A percentile compares a stretch with the other conserved stretches of the same genome.
Evolutionary conservation across 2,888 invertebrate species (phyloP).

Genomic region (Drosophila ezoana): DNA sequence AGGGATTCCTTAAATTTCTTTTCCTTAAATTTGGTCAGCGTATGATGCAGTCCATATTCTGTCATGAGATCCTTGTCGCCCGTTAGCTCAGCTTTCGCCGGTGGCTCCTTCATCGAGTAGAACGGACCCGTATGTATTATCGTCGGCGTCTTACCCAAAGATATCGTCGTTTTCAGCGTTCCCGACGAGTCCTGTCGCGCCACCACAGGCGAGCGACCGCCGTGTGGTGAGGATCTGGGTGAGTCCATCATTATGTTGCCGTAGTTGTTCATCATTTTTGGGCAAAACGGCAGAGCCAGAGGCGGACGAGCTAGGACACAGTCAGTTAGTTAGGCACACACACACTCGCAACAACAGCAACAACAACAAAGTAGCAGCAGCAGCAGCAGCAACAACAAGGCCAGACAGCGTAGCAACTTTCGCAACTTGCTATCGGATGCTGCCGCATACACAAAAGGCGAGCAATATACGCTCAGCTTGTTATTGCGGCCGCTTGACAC

Average conservation of each 20-base stretch:
- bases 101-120: conserved; percentile 98
- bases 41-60: conserved; percentile 97
- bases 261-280: conserved; percentile 83
- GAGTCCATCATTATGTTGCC: conserved; percentile 95
- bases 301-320: conserved; percentile 1
- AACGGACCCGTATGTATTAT: conserved; percentile 99
- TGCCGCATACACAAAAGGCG: conserved; percentile 50
- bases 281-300: conserved; percentile 7
- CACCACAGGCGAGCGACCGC: conserved; percentile 97
- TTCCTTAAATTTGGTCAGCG: conserved; percentile 98
- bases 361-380: conserved; percentile 23
- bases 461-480: conserved; percentile 42
- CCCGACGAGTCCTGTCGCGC: conserved; percentile 98
- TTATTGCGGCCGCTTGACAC: conserved; percentile 41
- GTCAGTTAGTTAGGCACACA: conserved; percentile 28
- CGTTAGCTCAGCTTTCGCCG: conserved; percentile 96
- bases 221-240: conserved; percentile 97
- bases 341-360: conserved; percentile 37
- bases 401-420: conserved; percentile 64
- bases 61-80: conserved; percentile 99
- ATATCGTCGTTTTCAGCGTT: conserved; percentile 98
- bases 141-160: conserved; percentile 97
- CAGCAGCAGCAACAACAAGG: conserved; percentile 66
- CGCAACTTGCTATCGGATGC: conserved; percentile 44
- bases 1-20: conserved; percentile 97